Percentiles rank a stretch among this genome's conserved stretches.
Evolutionary conservation across 2,113 vertebrate genomes (phyloP).

Genomic region (Corydoras sp.): DNA sequence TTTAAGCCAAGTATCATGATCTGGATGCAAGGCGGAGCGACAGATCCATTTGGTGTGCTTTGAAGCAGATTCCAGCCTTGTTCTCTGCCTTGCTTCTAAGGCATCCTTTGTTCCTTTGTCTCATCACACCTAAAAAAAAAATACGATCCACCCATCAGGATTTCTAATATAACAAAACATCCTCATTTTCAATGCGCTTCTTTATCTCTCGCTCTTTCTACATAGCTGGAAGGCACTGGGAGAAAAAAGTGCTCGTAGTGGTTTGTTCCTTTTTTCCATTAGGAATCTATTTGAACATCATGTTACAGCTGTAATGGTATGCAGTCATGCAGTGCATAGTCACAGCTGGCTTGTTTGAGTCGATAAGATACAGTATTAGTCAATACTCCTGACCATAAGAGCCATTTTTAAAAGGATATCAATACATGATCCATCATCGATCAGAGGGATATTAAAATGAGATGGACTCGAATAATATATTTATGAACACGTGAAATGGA

Average conservation of each 20-base stretch:
- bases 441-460: too few species aligned
- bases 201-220: conserved; percentile 8
- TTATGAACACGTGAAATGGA: not conserved
- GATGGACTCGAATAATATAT: too few species aligned
- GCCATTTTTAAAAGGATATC: too few species aligned
- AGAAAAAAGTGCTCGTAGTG: conserved; percentile 15
- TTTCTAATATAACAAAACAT: conserved; percentile 51
- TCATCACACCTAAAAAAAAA: conserved; percentile 71
- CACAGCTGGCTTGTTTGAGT: conserved; percentile 46
- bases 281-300: conserved; percentile 42
- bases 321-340: conserved; percentile 41
- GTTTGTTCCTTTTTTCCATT: conserved; percentile 35
- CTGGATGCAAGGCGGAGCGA: conserved; percentile 85
- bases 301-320: conserved; percentile 50
- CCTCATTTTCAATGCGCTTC: conserved; percentile 46
- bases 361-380: conserved; percentile 34
- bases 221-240: conserved; percentile 28
- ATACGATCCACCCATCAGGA: conserved; percentile 62
- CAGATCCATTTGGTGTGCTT: conserved; percentile 95
- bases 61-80: conserved; percentile 91
- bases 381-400: not conserved
- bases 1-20: conserved; percentile 98
- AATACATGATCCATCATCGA: too few species aligned
- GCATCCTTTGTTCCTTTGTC: conserved; percentile 81
- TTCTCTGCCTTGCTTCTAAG: conserved; percentile 76